These are phyloP conservation scores for Calliphora vicina DNA, from an alignment of 1,140 invertebrate species.

Conservation along the genomic window DNA sequence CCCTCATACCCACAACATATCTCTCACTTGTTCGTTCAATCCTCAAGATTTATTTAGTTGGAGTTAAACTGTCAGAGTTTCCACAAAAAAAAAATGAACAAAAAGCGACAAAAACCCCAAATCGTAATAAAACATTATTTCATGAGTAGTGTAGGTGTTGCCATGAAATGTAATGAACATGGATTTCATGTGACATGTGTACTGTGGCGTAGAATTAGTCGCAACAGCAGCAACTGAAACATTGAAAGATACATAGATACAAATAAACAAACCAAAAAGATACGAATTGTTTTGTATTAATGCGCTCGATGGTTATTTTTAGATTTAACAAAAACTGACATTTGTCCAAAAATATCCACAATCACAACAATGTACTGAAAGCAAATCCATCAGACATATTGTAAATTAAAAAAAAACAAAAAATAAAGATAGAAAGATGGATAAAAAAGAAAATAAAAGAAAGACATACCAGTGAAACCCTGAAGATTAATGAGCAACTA, in stretches of 20 bases:
- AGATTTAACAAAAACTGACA: conserved; percentile 5
- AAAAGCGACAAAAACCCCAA: not conserved
- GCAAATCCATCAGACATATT: not conserved
- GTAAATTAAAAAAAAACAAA: not conserved
- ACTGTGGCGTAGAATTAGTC: not conserved
- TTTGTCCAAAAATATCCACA: conserved; percentile 5
- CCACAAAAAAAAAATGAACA: not conserved
- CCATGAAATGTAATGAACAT: not conserved
- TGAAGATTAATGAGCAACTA: not conserved
- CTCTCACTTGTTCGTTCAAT: not conserved
- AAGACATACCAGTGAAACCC: not conserved
- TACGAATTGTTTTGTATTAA: not conserved
- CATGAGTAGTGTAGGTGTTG: not conserved
- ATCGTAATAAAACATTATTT: not conserved
- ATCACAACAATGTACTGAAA: not conserved
- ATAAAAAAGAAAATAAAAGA: not conserved
- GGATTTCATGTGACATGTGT: conserved; percentile 12
- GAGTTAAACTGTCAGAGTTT: not conserved
- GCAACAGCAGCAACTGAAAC: not conserved
- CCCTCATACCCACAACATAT: not conserved
- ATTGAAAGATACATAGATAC: not conserved
- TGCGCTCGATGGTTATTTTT: not conserved
- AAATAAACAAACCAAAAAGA: not conserved
- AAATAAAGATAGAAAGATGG: not conserved
- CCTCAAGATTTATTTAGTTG: not conserved